A percentile compares a stretch with the other conserved stretches of the same genome.
Evolutionary conservation across 2,797 vertebrate genomes (phyloP).

Genomic region (Uromys caudimaculatus): DNA sequence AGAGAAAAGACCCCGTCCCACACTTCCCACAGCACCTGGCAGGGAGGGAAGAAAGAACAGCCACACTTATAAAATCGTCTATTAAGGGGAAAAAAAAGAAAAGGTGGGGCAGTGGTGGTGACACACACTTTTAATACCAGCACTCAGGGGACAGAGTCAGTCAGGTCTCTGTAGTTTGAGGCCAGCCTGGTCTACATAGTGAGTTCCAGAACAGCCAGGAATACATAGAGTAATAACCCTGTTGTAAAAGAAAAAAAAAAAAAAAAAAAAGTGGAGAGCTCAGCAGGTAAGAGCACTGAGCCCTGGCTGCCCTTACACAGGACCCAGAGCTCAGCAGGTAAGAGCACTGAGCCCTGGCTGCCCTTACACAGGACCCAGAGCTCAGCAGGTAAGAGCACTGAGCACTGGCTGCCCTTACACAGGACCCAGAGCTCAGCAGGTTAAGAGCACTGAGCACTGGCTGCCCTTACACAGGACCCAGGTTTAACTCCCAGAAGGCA

Average conservation of each 20-base stretch:
- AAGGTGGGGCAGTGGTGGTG: too few species aligned
- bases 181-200: too few species aligned
- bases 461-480: background rate
- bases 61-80: background rate
- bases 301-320: too few species aligned
- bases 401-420: too few species aligned
- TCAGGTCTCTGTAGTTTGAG: too few species aligned
- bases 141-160: too few species aligned
- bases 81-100: background rate
- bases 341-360: too few species aligned
- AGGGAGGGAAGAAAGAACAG: background rate
- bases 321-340: too few species aligned
- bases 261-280: background rate
- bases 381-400: too few species aligned
- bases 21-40: background rate
- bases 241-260: background rate
- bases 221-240: background rate
- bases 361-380: too few species aligned
- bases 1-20: background rate
- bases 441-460: background rate
- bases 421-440: too few species aligned
- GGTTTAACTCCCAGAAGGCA: background rate
- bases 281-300: background rate
- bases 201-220: background rate
- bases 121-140: too few species aligned